phyloP scores from a whole-genome alignment of 2,888 invertebrate genomes.

The Gerris lacustris region DNA sequence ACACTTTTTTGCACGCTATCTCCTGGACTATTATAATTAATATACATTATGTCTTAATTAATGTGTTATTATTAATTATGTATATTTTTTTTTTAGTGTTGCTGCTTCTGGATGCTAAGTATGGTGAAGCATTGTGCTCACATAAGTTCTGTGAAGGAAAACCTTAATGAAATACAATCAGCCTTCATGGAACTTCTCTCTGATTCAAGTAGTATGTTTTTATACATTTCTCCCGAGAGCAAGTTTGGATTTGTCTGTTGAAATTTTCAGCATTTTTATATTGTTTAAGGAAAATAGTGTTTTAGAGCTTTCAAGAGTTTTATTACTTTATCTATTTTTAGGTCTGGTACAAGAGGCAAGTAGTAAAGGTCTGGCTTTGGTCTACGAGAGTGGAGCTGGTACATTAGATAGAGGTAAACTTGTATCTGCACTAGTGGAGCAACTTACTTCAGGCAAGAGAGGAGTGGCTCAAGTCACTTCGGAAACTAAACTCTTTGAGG shows the following conservation, averaged over 20 bases:
- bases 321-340: conserved; percentile 35
- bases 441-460: conserved; percentile 66
- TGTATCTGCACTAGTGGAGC: conserved; percentile 65
- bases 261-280: background rate
- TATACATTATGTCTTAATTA: no score
- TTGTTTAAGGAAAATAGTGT: background rate
- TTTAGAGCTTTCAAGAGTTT: conserved; percentile 16
- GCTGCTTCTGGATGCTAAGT: conserved; percentile 77
- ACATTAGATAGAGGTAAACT: conserved; percentile 50
- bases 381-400: conserved; percentile 67
- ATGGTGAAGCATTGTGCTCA: conserved; percentile 67
- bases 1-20: no score
- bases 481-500: conserved; percentile 78
- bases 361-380: conserved; percentile 76
- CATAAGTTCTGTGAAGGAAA: conserved; percentile 52
- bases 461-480: conserved; percentile 60
- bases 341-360: conserved; percentile 89
- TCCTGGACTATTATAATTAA: no score
- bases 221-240: conserved; percentile 10
- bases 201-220: conserved; percentile 68
- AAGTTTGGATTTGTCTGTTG: background rate
- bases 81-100: conserved; percentile 46
- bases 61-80: background rate
- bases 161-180: conserved; percentile 57
- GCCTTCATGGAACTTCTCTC: conserved; percentile 77